Evolutionary conservation across 2,888 invertebrate genomes (phyloP).

Genomic region (Sepioteuthis lessoniana): DNA sequence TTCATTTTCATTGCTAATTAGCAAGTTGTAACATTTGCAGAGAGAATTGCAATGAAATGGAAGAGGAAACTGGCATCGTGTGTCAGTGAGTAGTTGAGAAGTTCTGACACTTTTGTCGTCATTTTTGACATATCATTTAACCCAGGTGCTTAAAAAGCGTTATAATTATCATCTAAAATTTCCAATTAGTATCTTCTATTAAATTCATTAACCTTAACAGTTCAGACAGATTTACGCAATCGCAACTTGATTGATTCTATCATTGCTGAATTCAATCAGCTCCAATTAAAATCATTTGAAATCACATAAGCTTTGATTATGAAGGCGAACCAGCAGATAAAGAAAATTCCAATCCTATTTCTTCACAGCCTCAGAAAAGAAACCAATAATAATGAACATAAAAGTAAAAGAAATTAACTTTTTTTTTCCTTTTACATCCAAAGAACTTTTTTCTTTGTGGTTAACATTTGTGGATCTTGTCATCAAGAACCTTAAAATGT

Average conservation of each 20-base stretch:
- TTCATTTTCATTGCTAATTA: conserved; percentile 12
- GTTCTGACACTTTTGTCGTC: conserved; percentile 16
- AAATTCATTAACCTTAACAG: conserved; percentile 33
- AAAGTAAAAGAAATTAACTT: neutral
- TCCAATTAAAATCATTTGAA: conserved; percentile 33
- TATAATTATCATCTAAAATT: conserved; percentile 23
- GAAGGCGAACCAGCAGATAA: conserved; percentile 10
- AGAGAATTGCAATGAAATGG: neutral
- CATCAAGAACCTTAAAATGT: neutral
- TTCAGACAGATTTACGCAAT: conserved; percentile 33
- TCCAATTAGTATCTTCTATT: conserved; percentile 33
- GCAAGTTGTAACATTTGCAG: conserved; percentile 33
- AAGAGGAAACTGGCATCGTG: neutral
- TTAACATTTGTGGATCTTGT: conserved; percentile 4
- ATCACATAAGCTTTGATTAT: conserved; percentile 33
- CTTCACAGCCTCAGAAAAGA: neutral
- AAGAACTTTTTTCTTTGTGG: neutral
- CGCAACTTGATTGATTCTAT: conserved; percentile 33
- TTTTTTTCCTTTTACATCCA: neutral
- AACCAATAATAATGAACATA: neutral
- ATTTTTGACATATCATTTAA: conserved; percentile 33
- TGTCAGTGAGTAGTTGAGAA: neutral
- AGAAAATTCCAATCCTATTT: neutral
- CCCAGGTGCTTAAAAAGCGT: neutral
- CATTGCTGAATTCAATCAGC: neutral